Conservation (phyloP, 2,888 invertebrate genomes). For the Eustalomyia histrio region DNA sequence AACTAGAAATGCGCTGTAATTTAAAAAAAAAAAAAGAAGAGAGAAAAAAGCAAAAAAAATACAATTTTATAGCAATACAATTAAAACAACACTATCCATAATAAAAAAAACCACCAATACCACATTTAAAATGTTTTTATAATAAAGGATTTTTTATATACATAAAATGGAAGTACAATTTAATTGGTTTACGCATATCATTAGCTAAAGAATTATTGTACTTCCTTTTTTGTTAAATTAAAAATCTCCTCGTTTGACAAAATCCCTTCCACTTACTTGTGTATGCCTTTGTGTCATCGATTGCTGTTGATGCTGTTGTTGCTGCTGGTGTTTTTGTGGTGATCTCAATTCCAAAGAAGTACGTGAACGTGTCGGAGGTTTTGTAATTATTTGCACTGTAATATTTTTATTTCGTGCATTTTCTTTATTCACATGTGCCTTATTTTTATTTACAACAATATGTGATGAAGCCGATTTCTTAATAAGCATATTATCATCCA, state of each 20-base stretch:
- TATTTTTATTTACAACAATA: slow-evolving; percentile 73
- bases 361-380: slow-evolving; percentile 78
- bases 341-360: slow-evolving; percentile 78
- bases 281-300: slow-evolving; percentile 68
- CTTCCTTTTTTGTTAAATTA: background rate
- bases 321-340: slow-evolving; percentile 68
- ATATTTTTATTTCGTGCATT: slow-evolving; percentile 77
- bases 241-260: no score
- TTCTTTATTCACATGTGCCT: slow-evolving; percentile 76
- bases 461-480: slow-evolving; percentile 76
- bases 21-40: slow-evolving; percentile 53
- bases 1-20: slow-evolving; percentile 71
- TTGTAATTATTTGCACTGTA: slow-evolving; percentile 78
- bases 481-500: slow-evolving; percentile 77
- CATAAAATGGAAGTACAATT: background rate
- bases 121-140: slow-evolving; percentile 3
- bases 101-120: background rate
- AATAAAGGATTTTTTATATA: background rate
- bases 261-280: slow-evolving; percentile 67
- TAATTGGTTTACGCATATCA: no score
- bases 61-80: slow-evolving; percentile 34
- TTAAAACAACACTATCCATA: slow-evolving; percentile 31
- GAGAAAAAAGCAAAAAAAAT: slow-evolving; percentile 53
- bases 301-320: slow-evolving; percentile 28
- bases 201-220: background rate